phyloP scores from a whole-genome alignment of 2,797 vertebrate genomes.

The Rhincodon typus region DNA sequence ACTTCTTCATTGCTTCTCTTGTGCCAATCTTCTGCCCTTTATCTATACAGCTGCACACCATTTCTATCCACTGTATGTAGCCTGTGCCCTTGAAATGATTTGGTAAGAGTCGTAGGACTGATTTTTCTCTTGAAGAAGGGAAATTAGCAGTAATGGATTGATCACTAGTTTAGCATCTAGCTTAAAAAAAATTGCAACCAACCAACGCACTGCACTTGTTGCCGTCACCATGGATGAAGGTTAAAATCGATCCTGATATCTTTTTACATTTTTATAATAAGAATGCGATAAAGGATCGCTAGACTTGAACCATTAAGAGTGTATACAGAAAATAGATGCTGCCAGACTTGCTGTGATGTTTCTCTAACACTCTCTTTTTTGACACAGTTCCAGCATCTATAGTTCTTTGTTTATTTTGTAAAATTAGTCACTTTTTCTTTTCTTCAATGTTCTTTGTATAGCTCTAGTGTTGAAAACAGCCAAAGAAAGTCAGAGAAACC shows the following conservation, averaged over 20 bases:
- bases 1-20: not conserved
- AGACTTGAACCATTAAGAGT: no score
- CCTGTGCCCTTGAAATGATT: not conserved
- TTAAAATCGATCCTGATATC: not conserved
- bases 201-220: not conserved
- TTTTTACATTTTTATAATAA: not conserved
- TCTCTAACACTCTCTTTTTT: no score
- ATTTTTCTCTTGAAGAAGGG: not conserved
- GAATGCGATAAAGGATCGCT: no score
- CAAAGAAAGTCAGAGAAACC: slow-evolving; percentile 37
- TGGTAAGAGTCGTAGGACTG: not conserved
- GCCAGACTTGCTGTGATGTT: no score
- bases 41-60: no score
- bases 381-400: no score
- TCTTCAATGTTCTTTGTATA: slow-evolving; percentile 6
- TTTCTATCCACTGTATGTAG: not conserved
- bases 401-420: no score
- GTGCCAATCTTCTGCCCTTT: no score
- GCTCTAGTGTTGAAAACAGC: slow-evolving; percentile 39
- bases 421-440: not conserved
- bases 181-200: not conserved
- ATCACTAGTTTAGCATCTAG: not conserved
- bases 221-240: no score
- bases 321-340: no score
- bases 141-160: not conserved